Percentiles rank a stretch among this genome's conserved stretches.
Conservation (phyloP, 2,888 invertebrate genomes). For the Polyommatus icarus region DNA sequence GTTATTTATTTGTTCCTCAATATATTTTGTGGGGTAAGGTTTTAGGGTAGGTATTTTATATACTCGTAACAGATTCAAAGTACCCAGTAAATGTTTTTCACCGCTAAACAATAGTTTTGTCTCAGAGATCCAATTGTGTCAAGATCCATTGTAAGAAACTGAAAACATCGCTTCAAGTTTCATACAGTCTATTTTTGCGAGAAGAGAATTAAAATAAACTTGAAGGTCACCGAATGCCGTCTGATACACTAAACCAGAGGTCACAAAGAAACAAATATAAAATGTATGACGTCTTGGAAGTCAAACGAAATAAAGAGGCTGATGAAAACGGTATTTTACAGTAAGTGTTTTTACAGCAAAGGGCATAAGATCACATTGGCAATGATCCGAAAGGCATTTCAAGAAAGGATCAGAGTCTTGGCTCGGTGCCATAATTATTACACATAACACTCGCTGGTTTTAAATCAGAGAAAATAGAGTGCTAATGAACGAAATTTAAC, state of each 20-base stretch:
- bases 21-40: neutral
- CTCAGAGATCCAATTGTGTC: neutral
- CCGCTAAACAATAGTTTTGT: neutral
- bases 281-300: neutral
- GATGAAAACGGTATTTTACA: constrained; percentile 13
- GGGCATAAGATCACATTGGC: constrained; percentile 19
- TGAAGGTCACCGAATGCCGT: constrained; percentile 26
- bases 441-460: neutral
- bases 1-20: neutral
- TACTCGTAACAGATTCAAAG: neutral
- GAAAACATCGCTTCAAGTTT: neutral
- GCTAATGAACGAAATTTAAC: neutral
- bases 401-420: constrained; percentile 7
- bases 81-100: neutral
- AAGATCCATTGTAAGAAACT: neutral
- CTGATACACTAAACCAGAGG: neutral
- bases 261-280: constrained; percentile 13
- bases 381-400: constrained; percentile 15
- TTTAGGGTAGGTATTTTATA: neutral
- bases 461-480: neutral
- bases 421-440: constrained; percentile 17
- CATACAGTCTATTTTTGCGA: neutral
- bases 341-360: constrained; percentile 20
- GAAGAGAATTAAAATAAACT: constrained; percentile 20
- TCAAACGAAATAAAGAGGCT: constrained; percentile 2